Evolutionary conservation across 2,888 invertebrate genomes (phyloP), one percentile per base, ranked within the genome.

Genomic region (Lithophane socia): DNA sequence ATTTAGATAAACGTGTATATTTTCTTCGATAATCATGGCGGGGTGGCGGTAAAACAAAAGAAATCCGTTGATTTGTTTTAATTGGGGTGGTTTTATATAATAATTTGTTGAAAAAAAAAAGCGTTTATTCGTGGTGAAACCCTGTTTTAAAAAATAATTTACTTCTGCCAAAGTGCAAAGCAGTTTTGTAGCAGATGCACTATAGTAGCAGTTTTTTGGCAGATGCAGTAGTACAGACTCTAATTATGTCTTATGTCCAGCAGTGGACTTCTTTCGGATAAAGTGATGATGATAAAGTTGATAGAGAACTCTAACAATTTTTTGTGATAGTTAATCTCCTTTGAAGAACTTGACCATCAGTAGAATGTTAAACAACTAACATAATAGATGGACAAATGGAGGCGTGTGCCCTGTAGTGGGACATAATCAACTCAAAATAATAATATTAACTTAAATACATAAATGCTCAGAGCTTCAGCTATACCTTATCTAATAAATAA

Each of bases 1-100:
- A 13, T 79, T 80, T 72, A 73, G n/a, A 16, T 8, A 56, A 63
- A 56, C 67, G 54, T 67, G 56, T 79, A 29, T 42, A n/a, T 58
- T 77, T 56, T 56, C 3, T 75, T 37, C n/a, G 21, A 42, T 78
- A 65, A 78, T 81, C 78, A 58, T 44, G 21, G 21, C 2, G 7
- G 37, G 9, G 10, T 24, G 21, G 47, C 8, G 47, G 21, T 44
- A 60, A 64, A 21, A 52, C 9, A 49, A 49, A 58, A 44, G 1
- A 16, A 54, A 24, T n/a, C 16, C 56, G 12, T 0, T n/a, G 12
- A 3, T 49, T 49, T 44, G 9, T 29, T 49, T 44, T 7, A 12
- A 1, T 24, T 42, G 7, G 0, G 16, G 8, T 47, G 4, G 7
- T 78, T 29, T 52, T 13, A 5, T 18, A 18, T n/a, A 75, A 12